Base-by-base conservation (phyloP, 2,797 vertebrate genomes). In the Phrynocephalus vlangalii region DNA sequence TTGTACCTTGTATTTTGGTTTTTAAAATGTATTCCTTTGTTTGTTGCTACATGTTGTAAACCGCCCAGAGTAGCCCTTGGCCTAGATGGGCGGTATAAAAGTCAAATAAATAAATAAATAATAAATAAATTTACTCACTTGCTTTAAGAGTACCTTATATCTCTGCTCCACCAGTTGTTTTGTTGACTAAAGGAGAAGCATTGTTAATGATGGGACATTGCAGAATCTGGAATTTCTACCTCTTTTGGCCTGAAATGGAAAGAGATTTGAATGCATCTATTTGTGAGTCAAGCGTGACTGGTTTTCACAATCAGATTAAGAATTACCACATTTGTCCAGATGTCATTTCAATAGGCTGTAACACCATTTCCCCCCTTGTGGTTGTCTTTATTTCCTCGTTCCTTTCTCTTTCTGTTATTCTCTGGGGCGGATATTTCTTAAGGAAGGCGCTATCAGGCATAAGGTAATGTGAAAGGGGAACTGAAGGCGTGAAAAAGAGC, bases 121-220 rank as follows among this genome's bases (percentile, higher is more conserved):
- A n/a, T n/a, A n/a, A n/a, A n/a, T n/a, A n/a, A n/a, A n/a, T n/a
- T n/a, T 56, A 5, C 9, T 26, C 76, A 78, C 9, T 13, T 2
- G 1, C 4, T 48, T 82, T 67, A 26, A 48, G 26, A 38, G 22
- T 82, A n/a, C 90, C 91, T 88, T 0, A 0, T 68, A 90, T 8
- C 52, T 44, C 38, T 44, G 3, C 85, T 73, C 90, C 88, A 87
- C 91, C 90, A 75, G 84, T 90, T 89, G 90, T 84, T 87, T 72
- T 52, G 86, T 82, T 94, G 94, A 11, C 13, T 56, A 60, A 9
- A 94, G 94, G 92, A 91, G 92, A 91, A 92, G 90, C 93, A 94
- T 95, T 91, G 91, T 90, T 84, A 85, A 94, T 94, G 94, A 94
- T 90, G 87, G 92, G 94, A 94, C 72, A 5, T 93, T 91, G 82